Evolutionary conservation across 2,888 invertebrate genomes (phyloP), one percentile per base, ranked within the genome.

Genomic region (Harmothoe impar): DNA sequence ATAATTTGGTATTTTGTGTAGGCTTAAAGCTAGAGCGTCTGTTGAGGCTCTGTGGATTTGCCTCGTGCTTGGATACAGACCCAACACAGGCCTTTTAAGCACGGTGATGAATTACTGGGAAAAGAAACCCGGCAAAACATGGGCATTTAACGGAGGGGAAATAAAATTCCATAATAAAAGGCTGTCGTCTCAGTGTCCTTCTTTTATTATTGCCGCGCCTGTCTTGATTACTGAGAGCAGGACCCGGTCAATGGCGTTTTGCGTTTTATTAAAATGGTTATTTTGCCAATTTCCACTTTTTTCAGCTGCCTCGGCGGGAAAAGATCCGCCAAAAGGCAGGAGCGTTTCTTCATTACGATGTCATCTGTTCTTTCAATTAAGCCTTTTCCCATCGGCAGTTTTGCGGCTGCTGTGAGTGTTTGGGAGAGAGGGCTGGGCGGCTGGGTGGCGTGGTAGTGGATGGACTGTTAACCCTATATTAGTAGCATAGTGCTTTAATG

Each of bases 341-440:
- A 33, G 81, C 33, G 35, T 81, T 81, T 81, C 43, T 81, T 81
- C 43, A 81, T 81, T 81, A 43, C 35, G 35, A 81, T 81, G 81
- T 81, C 81, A 81, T 81, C 81, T 81, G 81, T 81, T 81, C 81
- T 81, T 81, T 81, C 33, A 81, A 81, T 81, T 81, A 81, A 81
- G 43, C 81, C 81, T 20, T 81, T 62, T 81, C 81, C 81, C 43
- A 43, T 33, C 43, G 81, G 81, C 35, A 81, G 81, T 35, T 81
- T 20, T 23, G 81, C 35, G 81, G 81, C 43, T 17, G 35, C 23
- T 15, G 77, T 33, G 81, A 15, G 81, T 43, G 17, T 17, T 81
- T 33, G 0, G 0, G 81, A 12, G 35, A 35, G 43, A 23, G 33
- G 43, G 81, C 3, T 15, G 81, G 81, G 81, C 10, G 81, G 20